Percentiles rank a stretch among this genome's conserved stretches.
Evolutionary conservation across 2,113 vertebrate genomes (phyloP).

Genomic region (Passer domesticus): DNA sequence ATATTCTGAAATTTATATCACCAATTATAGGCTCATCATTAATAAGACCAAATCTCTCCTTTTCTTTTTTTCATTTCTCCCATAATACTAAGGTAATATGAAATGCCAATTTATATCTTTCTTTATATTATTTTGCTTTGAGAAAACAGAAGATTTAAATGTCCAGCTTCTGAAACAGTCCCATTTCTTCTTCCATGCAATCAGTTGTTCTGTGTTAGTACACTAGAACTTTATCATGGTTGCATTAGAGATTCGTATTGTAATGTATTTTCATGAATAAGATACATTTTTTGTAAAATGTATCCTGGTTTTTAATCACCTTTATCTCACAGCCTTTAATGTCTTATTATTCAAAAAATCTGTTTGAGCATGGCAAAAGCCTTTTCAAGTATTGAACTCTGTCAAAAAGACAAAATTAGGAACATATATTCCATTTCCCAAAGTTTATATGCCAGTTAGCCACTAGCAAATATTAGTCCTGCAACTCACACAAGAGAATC

Average conservation of each 20-base stretch:
- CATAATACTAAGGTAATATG: background rate
- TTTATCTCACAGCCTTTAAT: background rate
- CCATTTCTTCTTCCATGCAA: background rate
- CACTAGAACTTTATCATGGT: background rate
- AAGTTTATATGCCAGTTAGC: background rate
- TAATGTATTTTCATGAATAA: background rate
- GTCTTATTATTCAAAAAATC: background rate
- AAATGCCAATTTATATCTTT: background rate
- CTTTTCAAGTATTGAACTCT: background rate
- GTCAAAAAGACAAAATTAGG: background rate
- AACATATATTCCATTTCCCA: background rate
- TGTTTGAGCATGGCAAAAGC: background rate
- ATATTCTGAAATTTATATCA: background rate
- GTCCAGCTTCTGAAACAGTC: background rate
- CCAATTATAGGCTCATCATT: background rate
- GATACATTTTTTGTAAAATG: background rate
- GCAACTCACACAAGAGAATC: background rate
- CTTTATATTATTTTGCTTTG: background rate
- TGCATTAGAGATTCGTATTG: background rate
- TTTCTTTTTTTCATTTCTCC: background rate
- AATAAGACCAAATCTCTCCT: fast-evolving
- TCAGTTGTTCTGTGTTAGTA: background rate
- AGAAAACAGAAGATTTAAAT: background rate
- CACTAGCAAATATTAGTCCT: background rate
- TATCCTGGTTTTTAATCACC: background rate